A percentile compares a stretch with the other conserved stretches of the same genome.
These are phyloP conservation scores for Hypolimnas misippus DNA, from an alignment of 2,888 invertebrate species.

Conservation along the genomic window DNA sequence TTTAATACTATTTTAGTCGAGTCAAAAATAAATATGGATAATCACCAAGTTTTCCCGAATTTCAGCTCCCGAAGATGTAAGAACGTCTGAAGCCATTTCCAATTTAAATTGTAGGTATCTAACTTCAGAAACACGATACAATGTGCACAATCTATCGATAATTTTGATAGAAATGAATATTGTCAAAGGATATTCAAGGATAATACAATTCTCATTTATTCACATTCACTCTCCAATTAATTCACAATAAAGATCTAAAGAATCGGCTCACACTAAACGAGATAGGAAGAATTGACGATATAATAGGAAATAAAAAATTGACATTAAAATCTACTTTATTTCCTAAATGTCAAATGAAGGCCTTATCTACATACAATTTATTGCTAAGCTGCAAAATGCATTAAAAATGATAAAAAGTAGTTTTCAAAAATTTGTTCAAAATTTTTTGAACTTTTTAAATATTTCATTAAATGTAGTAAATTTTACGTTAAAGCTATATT, in stretches of 20 bases:
- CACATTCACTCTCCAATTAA: not conserved
- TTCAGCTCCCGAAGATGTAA: constrained; percentile 60
- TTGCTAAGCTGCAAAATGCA: too few relatives aligned
- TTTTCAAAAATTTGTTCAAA: too few relatives aligned
- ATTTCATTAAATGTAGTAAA: too few relatives aligned
- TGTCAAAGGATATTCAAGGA: not conserved
- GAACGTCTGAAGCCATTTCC: constrained; percentile 67
- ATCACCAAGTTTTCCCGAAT: constrained; percentile 78
- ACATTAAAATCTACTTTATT: constrained; percentile 2
- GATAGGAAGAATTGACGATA: constrained; percentile 3
- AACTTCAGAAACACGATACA: constrained; percentile 5
- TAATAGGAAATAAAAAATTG: constrained; percentile 24
- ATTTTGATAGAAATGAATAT: not conserved
- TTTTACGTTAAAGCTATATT: too few relatives aligned
- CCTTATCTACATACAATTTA: too few relatives aligned
- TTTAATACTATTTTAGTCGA: not conserved
- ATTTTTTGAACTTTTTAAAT: too few relatives aligned
- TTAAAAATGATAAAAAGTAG: too few relatives aligned
- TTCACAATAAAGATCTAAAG: not conserved
- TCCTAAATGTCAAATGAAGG: constrained; percentile 1
- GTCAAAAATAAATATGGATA: constrained; percentile 31
- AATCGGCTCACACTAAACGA: not conserved
- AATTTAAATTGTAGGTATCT: not conserved
- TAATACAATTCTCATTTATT: constrained; percentile 1
- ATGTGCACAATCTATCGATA: not conserved